phyloP scores from a whole-genome alignment of 1,140 invertebrate species.

The Dendrolimus kikuchii region DNA sequence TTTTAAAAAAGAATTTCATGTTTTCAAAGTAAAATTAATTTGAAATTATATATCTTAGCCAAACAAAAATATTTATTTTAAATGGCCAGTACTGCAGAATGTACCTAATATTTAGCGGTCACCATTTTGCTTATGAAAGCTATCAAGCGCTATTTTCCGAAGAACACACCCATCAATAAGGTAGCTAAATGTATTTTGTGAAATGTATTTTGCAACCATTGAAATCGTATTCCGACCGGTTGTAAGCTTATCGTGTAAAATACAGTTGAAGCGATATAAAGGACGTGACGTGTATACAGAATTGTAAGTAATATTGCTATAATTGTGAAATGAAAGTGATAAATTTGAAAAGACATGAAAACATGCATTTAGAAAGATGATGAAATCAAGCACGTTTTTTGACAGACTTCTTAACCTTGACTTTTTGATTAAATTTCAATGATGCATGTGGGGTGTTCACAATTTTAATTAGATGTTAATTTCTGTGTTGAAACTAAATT shows the following conservation, averaged over 20 bases:
- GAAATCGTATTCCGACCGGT: conserved; percentile 1
- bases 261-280: conserved; percentile 4
- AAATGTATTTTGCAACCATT: too few species aligned
- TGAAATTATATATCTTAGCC: too few species aligned
- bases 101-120: too few species aligned
- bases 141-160: too few species aligned
- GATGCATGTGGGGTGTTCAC: background rate
- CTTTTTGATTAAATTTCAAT: conserved; percentile 5
- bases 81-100: too few species aligned
- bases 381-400: conserved; percentile 12
- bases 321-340: background rate
- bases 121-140: too few species aligned
- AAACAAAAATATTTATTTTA: too few species aligned
- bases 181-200: too few species aligned
- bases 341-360: background rate
- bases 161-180: too few species aligned
- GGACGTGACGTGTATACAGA: background rate
- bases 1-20: too few species aligned
- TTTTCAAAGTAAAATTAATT: too few species aligned
- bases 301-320: conserved; percentile 2
- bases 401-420: conserved; percentile 14
- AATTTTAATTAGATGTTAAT: conserved; percentile 1
- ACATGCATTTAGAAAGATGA: conserved; percentile 6
- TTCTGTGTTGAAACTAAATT: background rate
- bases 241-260: conserved; percentile 5